Evolutionary conservation across 2,113 vertebrate genomes (phyloP).

Genomic region (Rhinopithecus roxellana): DNA sequence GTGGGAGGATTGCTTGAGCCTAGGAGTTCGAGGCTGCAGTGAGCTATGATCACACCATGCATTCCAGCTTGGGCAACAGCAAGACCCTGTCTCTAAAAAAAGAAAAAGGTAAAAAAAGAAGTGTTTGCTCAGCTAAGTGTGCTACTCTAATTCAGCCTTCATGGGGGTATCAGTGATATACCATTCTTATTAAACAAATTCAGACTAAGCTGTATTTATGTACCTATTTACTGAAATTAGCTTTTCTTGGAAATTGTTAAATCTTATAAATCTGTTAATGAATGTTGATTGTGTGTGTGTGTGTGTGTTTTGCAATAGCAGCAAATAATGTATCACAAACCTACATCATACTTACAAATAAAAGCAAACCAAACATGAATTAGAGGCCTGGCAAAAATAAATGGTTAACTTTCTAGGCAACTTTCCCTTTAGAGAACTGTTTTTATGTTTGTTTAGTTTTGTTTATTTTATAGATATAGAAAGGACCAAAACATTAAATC

Average conservation of each 20-base stretch:
- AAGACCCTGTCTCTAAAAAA: too few species aligned
- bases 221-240: background rate
- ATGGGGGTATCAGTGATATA: background rate
- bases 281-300: background rate
- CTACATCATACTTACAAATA: background rate
- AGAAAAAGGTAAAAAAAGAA: too few species aligned
- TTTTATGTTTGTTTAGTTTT: background rate
- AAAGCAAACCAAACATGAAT: background rate
- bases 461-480: background rate
- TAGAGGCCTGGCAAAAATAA: background rate
- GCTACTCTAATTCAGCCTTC: background rate
- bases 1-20: too few species aligned
- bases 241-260: background rate
- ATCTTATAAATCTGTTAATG: background rate
- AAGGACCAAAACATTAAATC: background rate
- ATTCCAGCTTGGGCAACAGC: too few species aligned
- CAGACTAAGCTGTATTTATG: background rate
- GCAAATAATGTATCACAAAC: background rate
- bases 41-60: too few species aligned
- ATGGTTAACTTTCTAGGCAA: background rate
- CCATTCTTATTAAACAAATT: background rate
- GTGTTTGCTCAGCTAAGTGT: background rate
- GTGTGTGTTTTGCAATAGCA: background rate
- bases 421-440: background rate
- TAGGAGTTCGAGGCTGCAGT: too few species aligned